phyloP scores from a whole-genome alignment of 1,140 invertebrate species.

The Dendroctonus valens region DNA sequence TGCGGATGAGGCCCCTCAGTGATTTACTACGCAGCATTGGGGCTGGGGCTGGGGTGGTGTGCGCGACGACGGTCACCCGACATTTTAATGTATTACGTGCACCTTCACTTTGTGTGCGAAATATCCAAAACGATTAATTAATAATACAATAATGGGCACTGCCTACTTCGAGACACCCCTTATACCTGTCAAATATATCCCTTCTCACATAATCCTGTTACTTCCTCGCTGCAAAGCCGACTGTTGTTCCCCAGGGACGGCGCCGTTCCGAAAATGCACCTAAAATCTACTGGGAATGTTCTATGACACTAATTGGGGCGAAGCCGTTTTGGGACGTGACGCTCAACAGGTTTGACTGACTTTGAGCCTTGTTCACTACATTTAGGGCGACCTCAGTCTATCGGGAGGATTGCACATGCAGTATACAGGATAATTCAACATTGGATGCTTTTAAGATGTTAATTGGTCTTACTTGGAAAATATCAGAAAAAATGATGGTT shows the following conservation, averaged over 20 bases:
- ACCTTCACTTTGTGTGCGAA: neutral
- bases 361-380: too few species aligned
- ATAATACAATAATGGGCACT: slow-evolving; percentile 5
- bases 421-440: too few species aligned
- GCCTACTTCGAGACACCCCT: neutral
- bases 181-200: slow-evolving; percentile 16
- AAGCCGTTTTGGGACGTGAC: slow-evolving; percentile 4
- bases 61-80: too few species aligned
- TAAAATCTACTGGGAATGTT: slow-evolving; percentile 16
- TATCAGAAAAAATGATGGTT: too few species aligned
- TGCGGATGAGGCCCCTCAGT: slow-evolving; percentile 1
- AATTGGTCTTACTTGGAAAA: too few species aligned
- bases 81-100: slow-evolving; percentile 26
- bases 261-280: slow-evolving; percentile 17
- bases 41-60: neutral
- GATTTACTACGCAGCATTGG: slow-evolving; percentile 9
- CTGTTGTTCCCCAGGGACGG: slow-evolving; percentile 13
- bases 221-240: slow-evolving; percentile 14
- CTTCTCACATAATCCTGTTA: slow-evolving; percentile 14
- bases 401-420: too few species aligned
- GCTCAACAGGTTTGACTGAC: slow-evolving; percentile 8
- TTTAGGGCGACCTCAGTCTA: too few species aligned
- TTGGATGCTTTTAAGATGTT: too few species aligned
- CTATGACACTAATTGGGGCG: slow-evolving; percentile 20
- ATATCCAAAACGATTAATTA: neutral